These are phyloP conservation scores for Merops nubicus DNA, from an alignment of 2,113 vertebrate genomes.

Conservation along the genomic window DNA sequence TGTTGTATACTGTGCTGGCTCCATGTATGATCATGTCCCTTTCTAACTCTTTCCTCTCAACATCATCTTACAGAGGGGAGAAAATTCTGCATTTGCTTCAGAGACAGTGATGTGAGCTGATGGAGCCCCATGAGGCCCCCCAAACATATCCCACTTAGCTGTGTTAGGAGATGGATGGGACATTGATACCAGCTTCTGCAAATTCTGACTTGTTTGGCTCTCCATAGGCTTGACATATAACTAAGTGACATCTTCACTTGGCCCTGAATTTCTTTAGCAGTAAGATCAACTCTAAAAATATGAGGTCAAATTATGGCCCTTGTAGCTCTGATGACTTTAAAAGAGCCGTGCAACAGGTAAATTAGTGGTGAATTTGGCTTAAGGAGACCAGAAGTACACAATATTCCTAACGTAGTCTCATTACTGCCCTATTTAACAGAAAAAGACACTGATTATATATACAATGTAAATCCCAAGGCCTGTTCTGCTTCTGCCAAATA, in stretches of 20 bases:
- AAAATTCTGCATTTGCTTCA: neutral
- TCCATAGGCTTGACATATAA: neutral
- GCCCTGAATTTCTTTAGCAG: neutral
- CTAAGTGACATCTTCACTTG: neutral
- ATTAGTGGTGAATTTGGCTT: constrained; percentile 21
- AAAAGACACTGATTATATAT: constrained; percentile 57
- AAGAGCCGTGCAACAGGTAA: neutral
- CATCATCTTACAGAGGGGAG: neutral
- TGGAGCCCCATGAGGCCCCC: neutral
- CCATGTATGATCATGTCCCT: neutral
- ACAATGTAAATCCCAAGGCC: constrained; percentile 63
- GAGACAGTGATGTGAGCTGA: neutral
- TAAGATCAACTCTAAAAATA: neutral
- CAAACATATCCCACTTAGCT: neutral
- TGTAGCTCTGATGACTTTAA: neutral
- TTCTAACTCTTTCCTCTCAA: neutral
- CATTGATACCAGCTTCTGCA: neutral
- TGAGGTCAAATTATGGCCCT: neutral
- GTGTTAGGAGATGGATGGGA: neutral
- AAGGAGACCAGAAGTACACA: neutral
- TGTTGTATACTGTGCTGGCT: neutral
- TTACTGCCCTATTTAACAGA: constrained; percentile 61
- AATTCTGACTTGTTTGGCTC: neutral
- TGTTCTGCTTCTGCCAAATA: constrained; percentile 63
- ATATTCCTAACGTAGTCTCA: constrained; percentile 9